phyloP scores from a whole-genome alignment of 2,797 vertebrate species.

The Molothrus ater region DNA sequence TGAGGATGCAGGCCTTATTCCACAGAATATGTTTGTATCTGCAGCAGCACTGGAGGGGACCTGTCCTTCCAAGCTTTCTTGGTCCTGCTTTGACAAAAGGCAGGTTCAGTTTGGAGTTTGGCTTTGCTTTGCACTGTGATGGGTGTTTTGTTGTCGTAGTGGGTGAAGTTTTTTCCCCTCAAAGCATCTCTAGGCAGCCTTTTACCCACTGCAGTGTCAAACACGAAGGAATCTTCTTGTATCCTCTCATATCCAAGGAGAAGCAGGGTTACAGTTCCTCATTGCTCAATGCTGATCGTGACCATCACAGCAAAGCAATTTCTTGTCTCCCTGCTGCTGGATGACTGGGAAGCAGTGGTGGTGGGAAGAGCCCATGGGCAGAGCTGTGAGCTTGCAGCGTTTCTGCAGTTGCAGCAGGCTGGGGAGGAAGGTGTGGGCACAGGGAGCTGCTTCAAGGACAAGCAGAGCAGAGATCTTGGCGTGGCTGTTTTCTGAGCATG shows the following conservation, averaged over 20 bases:
- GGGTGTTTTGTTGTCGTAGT: background rate
- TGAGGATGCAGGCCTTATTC: background rate
- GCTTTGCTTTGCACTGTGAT: background rate
- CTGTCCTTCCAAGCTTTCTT: background rate
- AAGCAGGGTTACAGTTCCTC: background rate
- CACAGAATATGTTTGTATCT: background rate
- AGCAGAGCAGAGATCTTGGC: background rate
- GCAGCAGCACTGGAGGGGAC: background rate
- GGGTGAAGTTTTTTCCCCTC: accelerated
- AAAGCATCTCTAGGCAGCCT: background rate
- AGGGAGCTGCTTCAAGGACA: background rate
- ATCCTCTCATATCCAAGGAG: background rate
- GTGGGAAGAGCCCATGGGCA: background rate
- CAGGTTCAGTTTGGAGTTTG: background rate
- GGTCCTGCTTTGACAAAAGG: background rate
- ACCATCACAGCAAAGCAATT: background rate
- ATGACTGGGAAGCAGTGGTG: background rate
- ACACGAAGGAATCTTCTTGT: background rate
- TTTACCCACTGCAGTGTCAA: background rate
- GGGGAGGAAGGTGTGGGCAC: background rate
- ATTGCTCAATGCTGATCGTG: background rate
- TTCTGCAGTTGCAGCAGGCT: background rate
- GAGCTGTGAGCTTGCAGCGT: background rate
- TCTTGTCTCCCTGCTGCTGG: background rate
- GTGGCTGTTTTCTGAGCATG: accelerated